Evolutionary conservation across 2,888 invertebrate species (phyloP).

Genomic region (Callosobruchus maculatus): DNA sequence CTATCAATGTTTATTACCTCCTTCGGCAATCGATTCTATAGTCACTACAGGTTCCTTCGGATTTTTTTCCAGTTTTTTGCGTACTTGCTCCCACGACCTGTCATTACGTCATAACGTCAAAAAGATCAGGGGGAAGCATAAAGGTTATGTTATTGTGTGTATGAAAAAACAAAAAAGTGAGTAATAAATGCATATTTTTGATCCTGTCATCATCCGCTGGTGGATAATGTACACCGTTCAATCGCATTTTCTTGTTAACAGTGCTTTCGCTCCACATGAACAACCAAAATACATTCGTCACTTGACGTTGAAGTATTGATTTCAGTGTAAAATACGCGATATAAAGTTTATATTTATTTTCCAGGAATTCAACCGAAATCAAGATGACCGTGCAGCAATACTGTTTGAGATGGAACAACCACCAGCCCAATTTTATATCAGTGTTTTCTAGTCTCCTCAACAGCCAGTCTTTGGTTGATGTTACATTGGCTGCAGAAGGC

Average conservation of each 20-base stretch:
- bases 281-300: not conserved
- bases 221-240: not conserved
- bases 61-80: not conserved
- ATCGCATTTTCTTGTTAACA: not conserved
- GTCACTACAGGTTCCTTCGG: not conserved
- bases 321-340: not conserved
- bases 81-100: not conserved
- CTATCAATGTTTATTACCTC: not conserved
- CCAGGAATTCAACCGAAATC: not conserved
- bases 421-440: constrained; percentile 88
- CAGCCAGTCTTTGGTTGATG: constrained; percentile 83
- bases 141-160: not conserved
- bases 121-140: not conserved
- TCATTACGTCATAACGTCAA: not conserved
- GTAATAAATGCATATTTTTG: not conserved
- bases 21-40: not conserved
- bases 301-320: not conserved
- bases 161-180: not conserved
- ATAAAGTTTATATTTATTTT: not conserved
- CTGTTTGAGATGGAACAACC: constrained; percentile 80
- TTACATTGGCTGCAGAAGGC: constrained; percentile 88
- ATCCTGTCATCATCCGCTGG: not conserved
- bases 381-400: constrained; percentile 49
- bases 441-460: constrained; percentile 81
- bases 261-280: not conserved